A percentile compares a stretch with the other conserved stretches of the same genome.
These are phyloP conservation scores for Melikaiella ostensackeni DNA, from an alignment of 2,888 invertebrate species.

Conservation along the genomic window DNA sequence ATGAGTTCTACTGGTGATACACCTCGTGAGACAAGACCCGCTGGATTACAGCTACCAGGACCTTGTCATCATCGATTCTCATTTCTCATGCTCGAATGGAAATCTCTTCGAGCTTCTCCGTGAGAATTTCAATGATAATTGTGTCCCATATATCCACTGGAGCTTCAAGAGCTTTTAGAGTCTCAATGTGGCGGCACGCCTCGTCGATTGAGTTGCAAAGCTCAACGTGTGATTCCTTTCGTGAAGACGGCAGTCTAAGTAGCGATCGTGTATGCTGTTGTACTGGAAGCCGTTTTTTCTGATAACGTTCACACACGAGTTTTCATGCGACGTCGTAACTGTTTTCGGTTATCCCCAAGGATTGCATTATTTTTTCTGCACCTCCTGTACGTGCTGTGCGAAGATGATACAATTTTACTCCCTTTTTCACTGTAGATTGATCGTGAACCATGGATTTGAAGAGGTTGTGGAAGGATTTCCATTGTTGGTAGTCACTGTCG, in stretches of 20 bases:
- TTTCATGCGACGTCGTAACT: not conserved
- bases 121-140: no score
- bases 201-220: no score
- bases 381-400: no score
- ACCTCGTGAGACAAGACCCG: slow-evolving; percentile 31
- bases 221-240: not conserved
- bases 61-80: no score
- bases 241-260: not conserved
- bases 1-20: not conserved
- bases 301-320: not conserved
- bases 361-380: not conserved
- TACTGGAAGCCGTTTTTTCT: not conserved
- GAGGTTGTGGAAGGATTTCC: not conserved
- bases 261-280: not conserved
- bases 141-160: no score
- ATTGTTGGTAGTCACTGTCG: not conserved
- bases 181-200: no score
- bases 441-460: not conserved
- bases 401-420: not conserved
- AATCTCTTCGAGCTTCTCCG: no score
- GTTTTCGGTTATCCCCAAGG: not conserved
- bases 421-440: not conserved
- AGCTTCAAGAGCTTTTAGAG: no score
- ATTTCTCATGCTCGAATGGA: no score
- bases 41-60: slow-evolving; percentile 37